A percentile compares a stretch with the other conserved stretches of the same genome.
These are phyloP conservation scores for Perizoma flavofasciatum DNA, from an alignment of 2,888 invertebrate genomes.

Conservation along the genomic window DNA sequence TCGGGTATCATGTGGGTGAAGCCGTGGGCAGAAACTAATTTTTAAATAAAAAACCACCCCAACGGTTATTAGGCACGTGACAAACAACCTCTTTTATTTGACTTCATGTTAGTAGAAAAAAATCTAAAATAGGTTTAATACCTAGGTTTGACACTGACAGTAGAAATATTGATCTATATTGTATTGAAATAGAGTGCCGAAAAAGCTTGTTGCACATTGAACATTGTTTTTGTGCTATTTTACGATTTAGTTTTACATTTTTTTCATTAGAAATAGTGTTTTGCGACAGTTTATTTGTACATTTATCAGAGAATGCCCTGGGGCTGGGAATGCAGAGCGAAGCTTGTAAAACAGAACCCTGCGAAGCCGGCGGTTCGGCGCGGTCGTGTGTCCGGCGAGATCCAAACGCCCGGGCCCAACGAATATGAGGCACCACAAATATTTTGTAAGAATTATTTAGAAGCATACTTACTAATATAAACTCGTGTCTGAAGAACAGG, in stretches of 20 bases:
- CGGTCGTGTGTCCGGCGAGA: conserved; percentile 34
- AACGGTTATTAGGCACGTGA: too few species aligned
- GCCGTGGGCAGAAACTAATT: too few species aligned
- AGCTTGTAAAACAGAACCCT: conserved; percentile 62
- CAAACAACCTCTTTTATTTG: too few species aligned
- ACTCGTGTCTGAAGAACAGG: too few species aligned
- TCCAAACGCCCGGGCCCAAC: conserved; percentile 54
- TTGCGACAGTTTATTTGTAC: too few species aligned
- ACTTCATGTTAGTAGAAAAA: too few species aligned
- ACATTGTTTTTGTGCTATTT: too few species aligned
- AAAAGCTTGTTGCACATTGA: too few species aligned
- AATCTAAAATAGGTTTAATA: too few species aligned
- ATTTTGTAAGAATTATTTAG: conserved; percentile 50
- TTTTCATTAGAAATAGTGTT: neutral
- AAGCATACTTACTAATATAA: neutral
- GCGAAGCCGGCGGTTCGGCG: conserved; percentile 54
- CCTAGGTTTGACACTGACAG: conserved; percentile 1
- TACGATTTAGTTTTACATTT: neutral
- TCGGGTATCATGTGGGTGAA: too few species aligned
- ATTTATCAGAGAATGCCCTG: conserved; percentile 55
- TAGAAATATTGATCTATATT: neutral
- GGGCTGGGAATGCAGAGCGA: conserved; percentile 67
- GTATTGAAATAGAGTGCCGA: too few species aligned
- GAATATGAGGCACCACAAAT: conserved; percentile 60
- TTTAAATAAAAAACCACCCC: too few species aligned